Evolutionary conservation across 2,797 vertebrate genomes (phyloP), one percentile per base, ranked within the genome.

Genomic region (Galaxias olidus): DNA sequence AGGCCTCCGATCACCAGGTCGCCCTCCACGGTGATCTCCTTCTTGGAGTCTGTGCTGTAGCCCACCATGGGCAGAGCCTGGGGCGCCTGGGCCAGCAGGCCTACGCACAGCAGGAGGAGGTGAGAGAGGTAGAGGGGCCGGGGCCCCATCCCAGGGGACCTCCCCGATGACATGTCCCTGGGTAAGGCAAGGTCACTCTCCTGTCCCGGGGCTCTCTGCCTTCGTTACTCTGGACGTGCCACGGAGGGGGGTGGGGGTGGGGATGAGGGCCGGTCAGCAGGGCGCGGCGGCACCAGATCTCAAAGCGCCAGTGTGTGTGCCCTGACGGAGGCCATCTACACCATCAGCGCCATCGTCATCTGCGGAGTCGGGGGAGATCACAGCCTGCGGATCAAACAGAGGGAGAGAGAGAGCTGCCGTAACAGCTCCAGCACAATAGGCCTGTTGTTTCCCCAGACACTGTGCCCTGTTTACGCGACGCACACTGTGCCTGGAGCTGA

Each of bases 1-100:
- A 99, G 88, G 60, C 98, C 98, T 1, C 98, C 97, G 0, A 99
- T 95, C 80, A 98, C 95, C 88, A 99, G 84, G 76, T 99, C 98
- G 30, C 97, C 96, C 0, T 98, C 97, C 4, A 95, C 86, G 20
- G 94, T 94, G 90, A 99, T 95, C 89, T 96, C 96, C 67, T 94
- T 93, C 90, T 96, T 98, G 80, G 92, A 68, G 63, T 91, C 91
- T 10, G 90, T 75, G 77, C 85, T 79, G 0, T 91, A 91, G 62
- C 86, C 53, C 61, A 93, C 88, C 79, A 49, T 88, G 63, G 59
- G 88, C 81, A 91, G 86, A 74, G 87, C 84, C 62, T 78, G 74
- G 63, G 74, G 59, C 50, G 88, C 81, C 68, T 77, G 73, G 82
- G 91, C 79, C 74, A 86, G 84, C 71, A 94, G 78, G 41, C 68